phyloP scores from a whole-genome alignment of 1,140 invertebrate species.

The Phortica variegata region DNA sequence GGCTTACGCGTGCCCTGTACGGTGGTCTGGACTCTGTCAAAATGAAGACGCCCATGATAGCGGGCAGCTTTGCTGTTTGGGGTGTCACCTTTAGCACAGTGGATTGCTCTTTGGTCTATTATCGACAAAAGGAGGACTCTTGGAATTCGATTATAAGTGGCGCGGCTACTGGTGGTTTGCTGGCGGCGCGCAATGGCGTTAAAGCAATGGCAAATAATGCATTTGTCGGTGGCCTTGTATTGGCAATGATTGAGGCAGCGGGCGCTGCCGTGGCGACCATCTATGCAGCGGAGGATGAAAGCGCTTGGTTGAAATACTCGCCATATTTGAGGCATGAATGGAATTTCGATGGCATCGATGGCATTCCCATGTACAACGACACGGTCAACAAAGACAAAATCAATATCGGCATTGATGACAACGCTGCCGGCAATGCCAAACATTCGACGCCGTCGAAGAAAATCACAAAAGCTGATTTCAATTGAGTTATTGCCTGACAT shows the following conservation, averaged over 20 bases:
- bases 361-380: too few species aligned
- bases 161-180: conserved; percentile 34
- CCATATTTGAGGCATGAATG: too few species aligned
- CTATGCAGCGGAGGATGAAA: conserved; percentile 20
- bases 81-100: conserved; percentile 39
- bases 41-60: conserved; percentile 34
- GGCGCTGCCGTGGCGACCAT: conserved; percentile 37
- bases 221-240: conserved; percentile 32
- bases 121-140: conserved; percentile 31
- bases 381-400: too few species aligned
- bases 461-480: too few species aligned
- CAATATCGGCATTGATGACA: too few species aligned
- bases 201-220: conserved; percentile 44
- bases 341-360: too few species aligned
- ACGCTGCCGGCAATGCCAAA: too few species aligned
- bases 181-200: conserved; percentile 34
- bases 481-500: too few species aligned
- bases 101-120: conserved; percentile 33
- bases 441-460: too few species aligned
- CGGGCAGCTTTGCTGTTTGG: conserved; percentile 40
- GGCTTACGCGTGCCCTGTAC: conserved; percentile 26
- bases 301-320: too few species aligned
- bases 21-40: conserved; percentile 36
- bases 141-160: conserved; percentile 44
- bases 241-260: conserved; percentile 37